A percentile compares a stretch with the other conserved stretches of the same genome.
These are phyloP conservation scores for Odontomyia ornata DNA, from an alignment of 2,888 invertebrate species.

Conservation along the genomic window DNA sequence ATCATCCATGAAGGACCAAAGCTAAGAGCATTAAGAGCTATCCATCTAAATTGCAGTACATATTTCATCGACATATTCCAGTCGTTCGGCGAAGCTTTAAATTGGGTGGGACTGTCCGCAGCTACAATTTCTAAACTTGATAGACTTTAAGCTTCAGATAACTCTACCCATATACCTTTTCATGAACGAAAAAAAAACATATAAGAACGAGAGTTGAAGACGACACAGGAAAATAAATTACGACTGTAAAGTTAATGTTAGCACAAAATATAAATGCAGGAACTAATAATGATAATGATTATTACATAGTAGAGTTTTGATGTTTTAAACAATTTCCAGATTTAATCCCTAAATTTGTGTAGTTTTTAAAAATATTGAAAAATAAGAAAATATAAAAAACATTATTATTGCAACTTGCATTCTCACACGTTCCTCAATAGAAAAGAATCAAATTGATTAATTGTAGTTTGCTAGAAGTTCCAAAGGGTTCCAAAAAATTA, in stretches of 20 bases:
- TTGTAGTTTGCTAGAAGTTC: conserved; percentile 4
- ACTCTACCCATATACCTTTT: no score
- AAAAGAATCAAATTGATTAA: conserved; percentile 9
- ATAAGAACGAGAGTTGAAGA: no score
- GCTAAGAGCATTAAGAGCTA: no score
- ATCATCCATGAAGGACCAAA: no score
- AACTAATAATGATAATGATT: conserved; percentile 4
- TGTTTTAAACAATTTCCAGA: conserved; percentile 29
- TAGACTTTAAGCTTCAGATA: no score
- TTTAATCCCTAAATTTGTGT: conserved; percentile 20
- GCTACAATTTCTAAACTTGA: no score
- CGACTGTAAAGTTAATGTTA: conserved; percentile 24
- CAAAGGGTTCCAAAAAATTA: not conserved
- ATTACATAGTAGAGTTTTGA: conserved; percentile 25
- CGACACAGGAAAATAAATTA: not conserved
- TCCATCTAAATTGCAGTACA: no score
- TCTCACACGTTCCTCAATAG: not conserved
- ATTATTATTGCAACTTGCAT: not conserved
- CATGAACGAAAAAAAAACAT: not conserved
- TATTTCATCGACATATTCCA: no score
- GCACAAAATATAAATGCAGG: conserved; percentile 33
- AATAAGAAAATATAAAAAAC: not conserved
- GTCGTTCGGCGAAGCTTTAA: no score
- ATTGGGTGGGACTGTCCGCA: no score
- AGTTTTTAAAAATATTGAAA: conserved; percentile 18